Conservation (phyloP, 2,113 vertebrate species). For the Periophthalmodon schlosseri region DNA sequence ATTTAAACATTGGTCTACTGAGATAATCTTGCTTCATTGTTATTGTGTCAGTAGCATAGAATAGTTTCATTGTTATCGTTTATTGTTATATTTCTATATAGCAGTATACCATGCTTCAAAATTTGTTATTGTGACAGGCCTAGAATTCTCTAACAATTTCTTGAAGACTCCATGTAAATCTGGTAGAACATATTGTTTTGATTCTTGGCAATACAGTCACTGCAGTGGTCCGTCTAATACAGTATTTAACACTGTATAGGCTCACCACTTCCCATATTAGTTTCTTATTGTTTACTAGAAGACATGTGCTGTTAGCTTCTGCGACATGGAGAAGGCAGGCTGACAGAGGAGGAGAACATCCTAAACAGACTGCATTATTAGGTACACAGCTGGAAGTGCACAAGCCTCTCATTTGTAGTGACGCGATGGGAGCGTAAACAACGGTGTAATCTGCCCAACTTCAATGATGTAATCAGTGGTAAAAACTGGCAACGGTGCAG, state of each 20-base stretch:
- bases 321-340: constrained; percentile 57
- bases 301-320: constrained; percentile 50
- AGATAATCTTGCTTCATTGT: too few relatives aligned
- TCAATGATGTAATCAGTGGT: constrained; percentile 70
- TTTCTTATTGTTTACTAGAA: constrained; percentile 52
- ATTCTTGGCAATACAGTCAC: not conserved
- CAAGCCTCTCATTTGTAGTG: constrained; percentile 62
- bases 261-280: constrained; percentile 37
- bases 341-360: constrained; percentile 60
- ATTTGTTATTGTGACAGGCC: too few relatives aligned
- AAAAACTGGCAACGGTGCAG: constrained; percentile 54
- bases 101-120: too few relatives aligned
- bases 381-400: constrained; percentile 66
- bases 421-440: constrained; percentile 58
- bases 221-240: not conserved
- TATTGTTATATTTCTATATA: too few relatives aligned
- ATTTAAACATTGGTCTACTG: too few relatives aligned
- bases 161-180: not conserved
- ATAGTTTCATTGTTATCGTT: too few relatives aligned
- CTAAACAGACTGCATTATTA: constrained; percentile 66
- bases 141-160: too few relatives aligned
- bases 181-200: not conserved
- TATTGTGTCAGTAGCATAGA: too few relatives aligned
- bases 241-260: not conserved
- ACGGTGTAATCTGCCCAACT: constrained; percentile 60